Evolutionary conservation across 2,113 vertebrate species (phyloP), one percentile per base, ranked within the genome.

Genomic region (Zosterops hypoxanthus): DNA sequence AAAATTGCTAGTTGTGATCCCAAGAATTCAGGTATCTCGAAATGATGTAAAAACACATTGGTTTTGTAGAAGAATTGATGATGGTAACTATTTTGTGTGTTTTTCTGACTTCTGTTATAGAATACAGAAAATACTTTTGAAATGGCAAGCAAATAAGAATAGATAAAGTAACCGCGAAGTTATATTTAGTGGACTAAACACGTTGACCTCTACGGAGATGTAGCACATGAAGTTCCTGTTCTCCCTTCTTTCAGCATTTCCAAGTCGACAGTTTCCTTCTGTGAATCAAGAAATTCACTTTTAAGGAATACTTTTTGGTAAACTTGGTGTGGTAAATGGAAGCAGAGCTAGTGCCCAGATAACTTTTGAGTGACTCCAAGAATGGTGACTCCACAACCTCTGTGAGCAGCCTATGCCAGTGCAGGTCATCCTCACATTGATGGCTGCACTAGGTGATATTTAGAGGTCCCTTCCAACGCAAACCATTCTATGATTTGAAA

Each of bases 191-290:
- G 65, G 33, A 64, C 11, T 69, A 64, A 79, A 72, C 3, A 11
- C 15, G n/a, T 5, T 31, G 42, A 44, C 5, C 8, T 55, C 25
- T 29, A 23, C 0, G 0, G 5, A 63, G 19, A 57, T 49, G 36
- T 49, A 77, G 39, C 16, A 50, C 23, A 24, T n/a, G 33, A 87
- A 71, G 14, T 41, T 65, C 31, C 33, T 33, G 2, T 59, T 91
- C 34, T 39, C 18, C 21, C 19, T 34, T 70, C 41, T 90, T 85
- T 46, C 64, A 41, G 13, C 3, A 16, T 25, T 84, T 92, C n/a
- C 39, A 70, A 33, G 34, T 42, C 1, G 5, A 39, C 29, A 33
- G 19, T 61, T 73, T 86, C 23, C 52, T 92, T 49, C 22, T 52
- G 49, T 59, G 52, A 75, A 84, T 64, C 33, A 64, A 83, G 60